phyloP scores from a whole-genome alignment of 2,113 vertebrate genomes.

The Oryzias celebensis region DNA sequence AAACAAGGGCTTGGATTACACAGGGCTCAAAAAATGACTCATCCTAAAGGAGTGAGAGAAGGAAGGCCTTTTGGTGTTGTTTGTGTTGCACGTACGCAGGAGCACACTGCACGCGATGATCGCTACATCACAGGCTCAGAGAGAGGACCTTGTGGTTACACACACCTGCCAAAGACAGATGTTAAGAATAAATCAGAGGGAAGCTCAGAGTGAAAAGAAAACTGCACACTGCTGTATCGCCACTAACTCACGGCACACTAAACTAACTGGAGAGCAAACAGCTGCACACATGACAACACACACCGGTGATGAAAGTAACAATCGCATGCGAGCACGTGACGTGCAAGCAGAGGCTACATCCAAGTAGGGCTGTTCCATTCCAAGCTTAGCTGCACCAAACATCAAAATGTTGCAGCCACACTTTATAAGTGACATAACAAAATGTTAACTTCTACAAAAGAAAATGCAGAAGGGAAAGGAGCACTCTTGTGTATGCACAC shows the following conservation, averaged over 20 bases:
- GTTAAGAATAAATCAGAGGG: constrained; percentile 76
- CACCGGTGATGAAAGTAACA: constrained; percentile 61
- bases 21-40: constrained; percentile 70
- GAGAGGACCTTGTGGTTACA: constrained; percentile 68
- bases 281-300: constrained; percentile 77
- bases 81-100: constrained; percentile 34
- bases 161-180: constrained; percentile 81
- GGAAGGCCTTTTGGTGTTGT: constrained; percentile 50
- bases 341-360: constrained; percentile 8
- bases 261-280: constrained; percentile 71
- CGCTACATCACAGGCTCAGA: constrained; percentile 66
- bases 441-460: too few relatives aligned
- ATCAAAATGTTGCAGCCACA: too few relatives aligned
- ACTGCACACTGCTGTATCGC: constrained; percentile 49
- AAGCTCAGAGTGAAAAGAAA: constrained; percentile 54
- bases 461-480: too few relatives aligned
- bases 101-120: constrained; percentile 43
- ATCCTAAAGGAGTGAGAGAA: constrained; percentile 51
- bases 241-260: constrained; percentile 56
- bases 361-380: too few relatives aligned
- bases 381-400: too few relatives aligned
- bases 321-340: constrained; percentile 62
- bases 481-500: too few relatives aligned
- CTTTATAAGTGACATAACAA: too few relatives aligned
- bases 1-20: constrained; percentile 72